Evolutionary conservation across 1,140 invertebrate genomes (phyloP).

Genomic region (Nasonia longicornis): DNA sequence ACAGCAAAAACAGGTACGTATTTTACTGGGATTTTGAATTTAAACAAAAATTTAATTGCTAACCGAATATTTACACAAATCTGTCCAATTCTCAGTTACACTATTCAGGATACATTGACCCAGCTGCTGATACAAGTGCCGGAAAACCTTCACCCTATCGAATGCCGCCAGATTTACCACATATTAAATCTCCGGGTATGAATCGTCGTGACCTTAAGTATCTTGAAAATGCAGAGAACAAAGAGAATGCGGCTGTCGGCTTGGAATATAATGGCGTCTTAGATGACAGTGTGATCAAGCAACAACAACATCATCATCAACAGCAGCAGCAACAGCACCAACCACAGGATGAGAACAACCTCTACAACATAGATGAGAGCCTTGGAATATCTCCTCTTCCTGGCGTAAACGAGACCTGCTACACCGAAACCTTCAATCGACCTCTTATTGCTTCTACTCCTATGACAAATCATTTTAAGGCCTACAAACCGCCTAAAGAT

Average conservation of each 20-base stretch:
- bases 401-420: constrained; percentile 58
- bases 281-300: constrained; percentile 53
- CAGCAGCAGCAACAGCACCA: constrained; percentile 8
- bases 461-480: constrained; percentile 61
- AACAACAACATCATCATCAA: constrained; percentile 25
- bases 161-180: constrained; percentile 61
- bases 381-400: constrained; percentile 58
- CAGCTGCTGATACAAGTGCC: constrained; percentile 49
- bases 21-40: background rate
- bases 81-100: constrained; percentile 49
- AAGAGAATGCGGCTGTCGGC: constrained; percentile 61
- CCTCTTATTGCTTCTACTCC: constrained; percentile 61
- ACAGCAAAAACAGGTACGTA: constrained; percentile 29
- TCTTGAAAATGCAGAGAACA: constrained; percentile 62
- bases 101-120: constrained; percentile 48
- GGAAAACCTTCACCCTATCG: constrained; percentile 56
- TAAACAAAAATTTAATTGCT: background rate
- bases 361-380: constrained; percentile 60
- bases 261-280: constrained; percentile 57
- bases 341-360: constrained; percentile 54
- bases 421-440: constrained; percentile 59
- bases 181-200: constrained; percentile 64
- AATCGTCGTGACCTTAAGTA: constrained; percentile 64
- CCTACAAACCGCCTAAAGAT: constrained; percentile 50
- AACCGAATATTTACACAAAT: background rate